Base-by-base conservation (phyloP, 2,113 vertebrate species). In the Zosterops borbonicus region DNA sequence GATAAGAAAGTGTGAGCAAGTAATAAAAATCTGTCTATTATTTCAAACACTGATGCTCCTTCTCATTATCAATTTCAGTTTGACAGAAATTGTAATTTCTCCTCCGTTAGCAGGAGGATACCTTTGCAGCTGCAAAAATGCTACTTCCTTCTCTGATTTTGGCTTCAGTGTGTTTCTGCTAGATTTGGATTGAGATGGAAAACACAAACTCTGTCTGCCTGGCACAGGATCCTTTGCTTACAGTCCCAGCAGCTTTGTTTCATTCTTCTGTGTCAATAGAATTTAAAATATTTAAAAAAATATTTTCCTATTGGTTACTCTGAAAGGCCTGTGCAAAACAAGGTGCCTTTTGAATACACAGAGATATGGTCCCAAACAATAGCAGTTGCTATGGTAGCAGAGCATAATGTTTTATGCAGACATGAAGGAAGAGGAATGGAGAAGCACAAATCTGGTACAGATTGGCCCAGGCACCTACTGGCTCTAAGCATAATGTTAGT, bases 321-420 rank as follows among this genome's bases (percentile, higher is more conserved):
- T 69, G 56, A 90, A 95, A 96, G 15, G 37, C 8, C 21, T 2
- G 1, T 68, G 75, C 35, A 84, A 93, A 91, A 20, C 75, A 91
- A 94, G 86, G 68, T 92, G 73, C n/a, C 62, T 95, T 95, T 94
- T 81, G 74, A 92, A 93, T 76, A 9, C 46, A 22, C 0, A 46
- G 78, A 94, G 78, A 84, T 74, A 82, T 19, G 18, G 20, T 58
- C 33, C 42, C 67, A 91, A 90, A 92, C 29, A 94, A 89, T 50
- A 68, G 22, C 63, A 81, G 78, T 96, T 97, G 83, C 89, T 89
- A 91, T 91, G 76, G 91, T 28, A 97, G 82, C 92, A 77, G 42
- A 87, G 46, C 55, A 58, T 0, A 2, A 52, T 86, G 50, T 65
- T 95, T 91, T 81, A 50, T 63, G 39, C 28, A 87, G 49, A 46